Conservation (phyloP, 2,797 vertebrate genomes). For the Falco biarmicus region DNA sequence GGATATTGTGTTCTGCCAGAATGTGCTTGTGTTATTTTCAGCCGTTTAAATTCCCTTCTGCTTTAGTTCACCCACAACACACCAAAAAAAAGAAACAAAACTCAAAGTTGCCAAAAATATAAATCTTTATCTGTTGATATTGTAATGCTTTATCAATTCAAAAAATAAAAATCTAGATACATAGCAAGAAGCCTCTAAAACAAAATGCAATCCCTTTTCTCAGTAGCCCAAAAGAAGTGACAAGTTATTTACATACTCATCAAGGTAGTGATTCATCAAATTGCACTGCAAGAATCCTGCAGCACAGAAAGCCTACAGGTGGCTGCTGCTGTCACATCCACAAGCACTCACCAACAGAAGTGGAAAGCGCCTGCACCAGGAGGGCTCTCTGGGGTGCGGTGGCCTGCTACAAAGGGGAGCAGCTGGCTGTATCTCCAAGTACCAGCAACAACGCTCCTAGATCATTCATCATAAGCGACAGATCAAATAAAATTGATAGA, state of each 20-base stretch:
- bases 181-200: not conserved
- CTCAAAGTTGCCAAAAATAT: not conserved
- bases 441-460: not conserved
- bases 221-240: not conserved
- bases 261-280: not conserved
- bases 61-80: not conserved
- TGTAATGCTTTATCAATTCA: not conserved
- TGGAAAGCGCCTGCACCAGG: not conserved
- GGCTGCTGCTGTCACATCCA: not conserved
- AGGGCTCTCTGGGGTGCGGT: accelerated
- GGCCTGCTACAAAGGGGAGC: not conserved
- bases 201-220: not conserved
- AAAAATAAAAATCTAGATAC: not conserved
- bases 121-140: not conserved
- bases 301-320: not conserved
- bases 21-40: not conserved
- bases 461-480: accelerated
- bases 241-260: not conserved
- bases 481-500: not conserved
- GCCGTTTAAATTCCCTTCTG: not conserved
- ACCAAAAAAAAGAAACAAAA: not conserved
- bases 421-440: accelerated
- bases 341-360: not conserved
- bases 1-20: not conserved
- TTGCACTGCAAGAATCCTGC: not conserved